Evolutionary conservation across 1,140 invertebrate genomes (phyloP).

Genomic region (Notospermus geniculatus): DNA sequence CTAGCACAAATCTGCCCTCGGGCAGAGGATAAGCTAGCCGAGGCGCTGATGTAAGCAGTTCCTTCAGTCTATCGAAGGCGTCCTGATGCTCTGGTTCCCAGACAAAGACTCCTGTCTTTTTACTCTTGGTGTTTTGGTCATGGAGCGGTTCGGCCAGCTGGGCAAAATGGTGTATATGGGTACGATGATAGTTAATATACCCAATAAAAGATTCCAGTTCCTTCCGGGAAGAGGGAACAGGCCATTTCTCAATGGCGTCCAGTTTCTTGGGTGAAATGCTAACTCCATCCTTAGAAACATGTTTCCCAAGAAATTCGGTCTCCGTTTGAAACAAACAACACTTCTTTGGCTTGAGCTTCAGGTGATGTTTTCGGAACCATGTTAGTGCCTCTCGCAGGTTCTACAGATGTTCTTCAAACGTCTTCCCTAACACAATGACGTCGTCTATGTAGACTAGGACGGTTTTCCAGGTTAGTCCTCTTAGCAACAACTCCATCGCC

Average conservation of each 20-base stretch:
- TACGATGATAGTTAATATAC: conserved; percentile 23
- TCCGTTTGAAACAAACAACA: conserved; percentile 44
- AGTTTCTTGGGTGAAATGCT: conserved; percentile 27
- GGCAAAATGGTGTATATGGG: conserved; percentile 24
- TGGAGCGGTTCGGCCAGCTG: conserved; percentile 16
- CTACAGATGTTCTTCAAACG: not conserved
- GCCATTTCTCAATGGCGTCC: conserved; percentile 25
- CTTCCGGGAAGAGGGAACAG: conserved; percentile 27
- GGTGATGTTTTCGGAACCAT: not conserved
- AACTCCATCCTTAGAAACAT: conserved; percentile 22
- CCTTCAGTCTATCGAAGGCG: conserved; percentile 14
- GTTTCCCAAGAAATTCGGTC: conserved; percentile 22
- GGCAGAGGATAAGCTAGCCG: conserved; percentile 13
- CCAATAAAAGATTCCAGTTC: conserved; percentile 31
- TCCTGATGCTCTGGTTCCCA: conserved; percentile 16
- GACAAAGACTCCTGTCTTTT: conserved; percentile 1
- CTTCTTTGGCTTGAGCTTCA: conserved; percentile 56
- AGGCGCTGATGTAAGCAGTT: conserved; percentile 7
- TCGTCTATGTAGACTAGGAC: conserved; percentile 15
- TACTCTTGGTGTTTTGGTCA: conserved; percentile 10
- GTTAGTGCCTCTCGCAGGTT: not conserved
- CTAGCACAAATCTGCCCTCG: conserved; percentile 26
- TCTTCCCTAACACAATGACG: not conserved
- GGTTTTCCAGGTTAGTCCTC: conserved; percentile 16
- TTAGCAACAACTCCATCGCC: conserved; percentile 15